Conservation (phyloP, 2,113 vertebrate species). For the Chlorocebus sabaeus region DNA sequence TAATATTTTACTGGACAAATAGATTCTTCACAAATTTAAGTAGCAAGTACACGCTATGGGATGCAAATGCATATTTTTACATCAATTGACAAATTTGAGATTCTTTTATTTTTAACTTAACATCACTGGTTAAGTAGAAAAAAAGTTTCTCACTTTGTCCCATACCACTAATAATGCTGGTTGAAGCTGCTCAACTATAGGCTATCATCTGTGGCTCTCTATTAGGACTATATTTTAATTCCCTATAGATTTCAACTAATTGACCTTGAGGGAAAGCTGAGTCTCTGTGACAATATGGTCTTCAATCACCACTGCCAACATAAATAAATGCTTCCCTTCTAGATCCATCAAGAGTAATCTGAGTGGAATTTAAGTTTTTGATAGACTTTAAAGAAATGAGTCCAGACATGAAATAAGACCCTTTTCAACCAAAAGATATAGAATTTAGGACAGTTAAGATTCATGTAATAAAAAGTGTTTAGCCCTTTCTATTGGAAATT, state of each 20-base stretch:
- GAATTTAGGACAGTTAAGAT: slow-evolving; percentile 79
- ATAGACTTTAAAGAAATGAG: slow-evolving; percentile 84
- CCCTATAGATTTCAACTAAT: slow-evolving; percentile 82
- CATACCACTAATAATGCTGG: slow-evolving; percentile 73
- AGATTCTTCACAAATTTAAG: neutral
- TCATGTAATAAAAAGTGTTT: slow-evolving; percentile 75
- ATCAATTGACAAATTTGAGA: neutral
- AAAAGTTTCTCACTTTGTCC: slow-evolving; percentile 58
- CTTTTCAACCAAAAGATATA: slow-evolving; percentile 78
- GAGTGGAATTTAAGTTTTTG: slow-evolving; percentile 86
- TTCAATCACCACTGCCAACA: slow-evolving; percentile 87
- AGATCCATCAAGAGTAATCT: slow-evolving; percentile 85
- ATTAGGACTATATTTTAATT: slow-evolving; percentile 78
- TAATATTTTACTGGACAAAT: neutral
- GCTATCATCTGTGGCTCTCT: slow-evolving; percentile 75
- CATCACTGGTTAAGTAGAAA: slow-evolving; percentile 71
- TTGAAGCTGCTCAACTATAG: slow-evolving; percentile 78
- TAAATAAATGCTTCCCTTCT: slow-evolving; percentile 85
- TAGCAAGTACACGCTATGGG: neutral
- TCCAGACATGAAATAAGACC: slow-evolving; percentile 83
- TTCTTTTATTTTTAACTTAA: slow-evolving; percentile 2
- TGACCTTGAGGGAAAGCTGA: slow-evolving; percentile 84
- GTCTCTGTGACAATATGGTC: slow-evolving; percentile 84
- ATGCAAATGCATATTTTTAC: neutral
- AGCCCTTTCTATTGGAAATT: slow-evolving; percentile 54